A percentile compares a stretch with the other conserved stretches of the same genome.
Conservation (phyloP, 2,888 invertebrate genomes). For the Andrena hattorfiana region DNA sequence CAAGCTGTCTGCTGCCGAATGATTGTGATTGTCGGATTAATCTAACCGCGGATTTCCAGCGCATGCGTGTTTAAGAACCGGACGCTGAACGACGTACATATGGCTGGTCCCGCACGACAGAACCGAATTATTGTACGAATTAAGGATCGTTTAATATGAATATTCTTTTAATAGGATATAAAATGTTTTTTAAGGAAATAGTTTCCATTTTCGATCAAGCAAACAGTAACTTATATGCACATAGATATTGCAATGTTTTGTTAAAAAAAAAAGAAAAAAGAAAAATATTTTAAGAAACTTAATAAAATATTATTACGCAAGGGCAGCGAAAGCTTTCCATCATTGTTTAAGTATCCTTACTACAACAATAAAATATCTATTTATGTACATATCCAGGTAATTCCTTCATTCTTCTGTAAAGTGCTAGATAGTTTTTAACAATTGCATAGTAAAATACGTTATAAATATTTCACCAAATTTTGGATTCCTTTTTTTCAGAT, state of each 20-base stretch:
- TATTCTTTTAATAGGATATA: too few relatives aligned
- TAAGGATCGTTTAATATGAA: too few relatives aligned
- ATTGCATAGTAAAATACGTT: too few relatives aligned
- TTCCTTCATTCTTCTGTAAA: too few relatives aligned
- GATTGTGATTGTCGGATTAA: constrained; percentile 25
- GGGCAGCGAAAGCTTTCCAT: not conserved
- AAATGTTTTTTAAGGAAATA: too few relatives aligned
- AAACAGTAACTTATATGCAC: too few relatives aligned
- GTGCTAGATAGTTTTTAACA: too few relatives aligned
- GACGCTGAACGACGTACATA: not conserved
- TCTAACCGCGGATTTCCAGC: constrained; percentile 29
- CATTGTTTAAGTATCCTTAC: not conserved
- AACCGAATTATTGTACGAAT: too few relatives aligned
- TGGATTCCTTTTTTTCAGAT: not conserved
- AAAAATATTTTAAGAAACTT: not conserved
- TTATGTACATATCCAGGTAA: too few relatives aligned
- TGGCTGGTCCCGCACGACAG: too few relatives aligned
- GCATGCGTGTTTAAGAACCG: not conserved
- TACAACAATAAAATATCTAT: not conserved
- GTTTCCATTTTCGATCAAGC: too few relatives aligned
- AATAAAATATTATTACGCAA: not conserved
- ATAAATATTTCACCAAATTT: not conserved
- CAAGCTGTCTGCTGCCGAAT: constrained; percentile 82
- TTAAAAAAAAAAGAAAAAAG: not conserved
- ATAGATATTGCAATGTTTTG: not conserved